Evolutionary conservation across 2,113 vertebrate genomes (phyloP), one percentile per base, ranked within the genome.

Genomic region (Rhodinocichla rosea): DNA sequence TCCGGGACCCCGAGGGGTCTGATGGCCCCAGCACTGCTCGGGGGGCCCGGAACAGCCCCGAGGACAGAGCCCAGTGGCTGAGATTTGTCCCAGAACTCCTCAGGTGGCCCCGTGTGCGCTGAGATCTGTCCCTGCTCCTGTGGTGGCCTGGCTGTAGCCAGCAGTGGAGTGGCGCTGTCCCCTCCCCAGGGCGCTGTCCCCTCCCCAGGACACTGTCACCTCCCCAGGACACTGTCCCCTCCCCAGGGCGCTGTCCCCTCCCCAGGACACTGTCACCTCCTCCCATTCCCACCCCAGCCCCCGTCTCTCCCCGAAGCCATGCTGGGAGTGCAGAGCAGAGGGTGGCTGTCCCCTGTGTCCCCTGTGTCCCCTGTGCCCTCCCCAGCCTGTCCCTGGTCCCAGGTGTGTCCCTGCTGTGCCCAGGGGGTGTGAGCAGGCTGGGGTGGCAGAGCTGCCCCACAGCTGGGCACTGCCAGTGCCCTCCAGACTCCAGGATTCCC

Each of bases 251-350:
- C 62, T 39, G 55, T 69, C 53, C 10, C 32, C 35, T 44, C 27
- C 11, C 47, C 8, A 11, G 40, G 4, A 6, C 3, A 0, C 32
- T 52, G 20, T 20, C 42, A 10, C 35, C 35, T 39, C 20, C 35
- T 30, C 56, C 16, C 27, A 9, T 42, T 57, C 19, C 47, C 35
- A 7, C 15, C 15, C n/a, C 45, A 33, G 30, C 23, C 56, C 42
- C 27, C 8, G 5, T 15, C 15, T 52, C 33, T 45, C 44, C 39
- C 9, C 37, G 30, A 2, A 9, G 28, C 45, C 4, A 0, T 4
- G n/a, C 12, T 8, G 65, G 7, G 5, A 13, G 15, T 18, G 60
- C 60, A 32, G 67, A 52, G 33, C 37, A 11, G 60, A 64, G 16
- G 44, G 82, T 32, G 59, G 7, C 0, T 19, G 42, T 68, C 37